Evolutionary conservation across 2,888 invertebrate species (phyloP).

Genomic region (Embidobia sp.): DNA sequence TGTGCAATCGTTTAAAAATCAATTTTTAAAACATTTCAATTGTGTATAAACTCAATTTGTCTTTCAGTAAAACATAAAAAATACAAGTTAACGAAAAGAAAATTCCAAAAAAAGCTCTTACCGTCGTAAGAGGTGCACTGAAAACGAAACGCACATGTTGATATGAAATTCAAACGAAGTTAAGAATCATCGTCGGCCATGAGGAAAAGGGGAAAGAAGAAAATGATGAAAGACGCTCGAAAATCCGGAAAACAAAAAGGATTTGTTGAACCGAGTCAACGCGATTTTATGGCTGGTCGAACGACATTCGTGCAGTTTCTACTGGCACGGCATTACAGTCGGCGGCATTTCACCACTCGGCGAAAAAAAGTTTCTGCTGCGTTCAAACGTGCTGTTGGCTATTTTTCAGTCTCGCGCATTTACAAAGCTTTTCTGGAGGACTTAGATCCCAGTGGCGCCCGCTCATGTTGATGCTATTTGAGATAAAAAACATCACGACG

Average conservation of each 20-base stretch:
- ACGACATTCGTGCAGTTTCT: conserved; percentile 61
- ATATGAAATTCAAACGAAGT: not conserved
- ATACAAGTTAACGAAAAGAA: no score
- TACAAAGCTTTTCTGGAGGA: conserved; percentile 59
- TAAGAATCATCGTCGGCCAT: conserved; percentile 48
- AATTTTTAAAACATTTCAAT: no score
- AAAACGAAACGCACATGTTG: no score
- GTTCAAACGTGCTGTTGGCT: conserved; percentile 58
- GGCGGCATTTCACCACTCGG: conserved; percentile 29
- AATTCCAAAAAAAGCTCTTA: no score
- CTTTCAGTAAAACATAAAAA: no score
- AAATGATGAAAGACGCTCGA: conserved; percentile 44
- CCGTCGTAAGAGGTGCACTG: no score
- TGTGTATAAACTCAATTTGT: no score
- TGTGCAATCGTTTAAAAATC: no score
- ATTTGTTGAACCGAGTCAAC: conserved; percentile 69
- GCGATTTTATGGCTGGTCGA: conserved; percentile 71
- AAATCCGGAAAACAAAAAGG: conserved; percentile 64
- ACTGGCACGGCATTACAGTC: conserved; percentile 29
- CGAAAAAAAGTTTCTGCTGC: conserved; percentile 51
- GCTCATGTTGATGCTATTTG: conserved; percentile 53
- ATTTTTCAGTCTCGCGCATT: conserved; percentile 63
- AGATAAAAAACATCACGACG: conserved; percentile 53
- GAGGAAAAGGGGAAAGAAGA: conserved; percentile 26
- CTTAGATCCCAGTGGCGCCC: conserved; percentile 32